phyloP scores from a whole-genome alignment of 1,140 invertebrate genomes.

The Ephestia elutella region DNA sequence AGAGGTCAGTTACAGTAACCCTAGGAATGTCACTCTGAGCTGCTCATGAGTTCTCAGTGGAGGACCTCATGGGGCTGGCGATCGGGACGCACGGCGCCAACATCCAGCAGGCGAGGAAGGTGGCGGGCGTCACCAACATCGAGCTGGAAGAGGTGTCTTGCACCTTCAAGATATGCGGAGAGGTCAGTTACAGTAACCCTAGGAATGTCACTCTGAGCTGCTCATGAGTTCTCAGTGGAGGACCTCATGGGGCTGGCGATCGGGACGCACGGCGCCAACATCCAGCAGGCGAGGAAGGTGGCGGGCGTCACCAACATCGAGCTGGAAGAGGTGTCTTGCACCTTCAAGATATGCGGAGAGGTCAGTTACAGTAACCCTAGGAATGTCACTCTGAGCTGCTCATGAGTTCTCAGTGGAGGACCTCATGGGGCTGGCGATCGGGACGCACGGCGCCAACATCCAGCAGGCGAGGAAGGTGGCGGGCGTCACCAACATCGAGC shows the following conservation, averaged over 20 bases:
- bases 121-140: constrained; percentile 96
- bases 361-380: too few relatives aligned
- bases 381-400: too few relatives aligned
- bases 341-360: constrained; percentile 97
- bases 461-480: constrained; percentile 95
- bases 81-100: constrained; percentile 97
- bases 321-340: constrained; percentile 95
- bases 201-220: too few relatives aligned
- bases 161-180: constrained; percentile 96
- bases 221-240: constrained; percentile 97
- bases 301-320: constrained; percentile 97
- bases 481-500: constrained; percentile 96
- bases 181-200: too few relatives aligned
- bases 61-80: constrained; percentile 97
- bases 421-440: constrained; percentile 96
- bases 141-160: constrained; percentile 96
- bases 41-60: constrained; percentile 97
- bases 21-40: too few relatives aligned
- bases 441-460: constrained; percentile 97
- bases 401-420: constrained; percentile 98
- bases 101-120: constrained; percentile 95
- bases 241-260: constrained; percentile 97
- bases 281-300: constrained; percentile 95
- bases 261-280: constrained; percentile 97
- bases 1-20: constrained; percentile 87